phyloP scores from a whole-genome alignment of 2,113 vertebrate genomes.

The Ophthalmolycus amberensis region DNA sequence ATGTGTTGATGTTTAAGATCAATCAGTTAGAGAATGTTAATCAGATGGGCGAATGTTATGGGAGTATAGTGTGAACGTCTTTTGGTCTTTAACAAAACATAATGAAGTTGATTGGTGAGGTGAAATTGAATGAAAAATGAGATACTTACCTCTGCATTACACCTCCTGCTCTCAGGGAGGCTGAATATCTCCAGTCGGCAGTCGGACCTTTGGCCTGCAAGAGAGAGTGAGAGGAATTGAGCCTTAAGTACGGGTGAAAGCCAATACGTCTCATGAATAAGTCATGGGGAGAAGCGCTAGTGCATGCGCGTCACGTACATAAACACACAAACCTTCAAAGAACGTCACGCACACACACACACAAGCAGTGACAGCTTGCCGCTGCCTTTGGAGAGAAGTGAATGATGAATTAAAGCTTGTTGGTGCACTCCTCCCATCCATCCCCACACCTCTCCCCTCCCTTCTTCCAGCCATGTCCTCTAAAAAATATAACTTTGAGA shows the following conservation, averaged over 20 bases:
- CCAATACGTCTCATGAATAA: conserved; percentile 75
- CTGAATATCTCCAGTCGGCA: conserved; percentile 97
- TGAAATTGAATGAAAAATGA: neutral
- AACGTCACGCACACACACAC: neutral
- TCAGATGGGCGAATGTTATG: neutral
- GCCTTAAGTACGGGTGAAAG: conserved; percentile 73
- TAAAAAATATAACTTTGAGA: conserved; percentile 36
- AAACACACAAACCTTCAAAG: conserved; percentile 35
- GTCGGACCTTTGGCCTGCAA: conserved; percentile 92
- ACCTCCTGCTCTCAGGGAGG: conserved; percentile 93
- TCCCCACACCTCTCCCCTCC: neutral
- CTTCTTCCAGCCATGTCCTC: conserved; percentile 26
- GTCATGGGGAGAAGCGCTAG: conserved; percentile 52
- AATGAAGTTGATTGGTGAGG: neutral
- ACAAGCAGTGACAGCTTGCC: conserved; percentile 37
- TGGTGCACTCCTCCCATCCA: conserved; percentile 23
- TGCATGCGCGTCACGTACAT: conserved; percentile 23
- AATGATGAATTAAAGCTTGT: conserved; percentile 47
- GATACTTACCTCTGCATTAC: conserved; percentile 92
- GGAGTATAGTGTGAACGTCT: neutral
- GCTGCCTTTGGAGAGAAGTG: conserved; percentile 55
- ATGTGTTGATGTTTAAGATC: neutral
- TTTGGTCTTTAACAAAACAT: conserved; percentile 21
- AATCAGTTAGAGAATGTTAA: conserved; percentile 3
- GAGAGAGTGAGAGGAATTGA: conserved; percentile 83